Percentiles rank a stretch among this genome's conserved stretches.
Evolutionary conservation across 2,797 vertebrate genomes (phyloP).

Genomic region (Sebastes itinus): DNA sequence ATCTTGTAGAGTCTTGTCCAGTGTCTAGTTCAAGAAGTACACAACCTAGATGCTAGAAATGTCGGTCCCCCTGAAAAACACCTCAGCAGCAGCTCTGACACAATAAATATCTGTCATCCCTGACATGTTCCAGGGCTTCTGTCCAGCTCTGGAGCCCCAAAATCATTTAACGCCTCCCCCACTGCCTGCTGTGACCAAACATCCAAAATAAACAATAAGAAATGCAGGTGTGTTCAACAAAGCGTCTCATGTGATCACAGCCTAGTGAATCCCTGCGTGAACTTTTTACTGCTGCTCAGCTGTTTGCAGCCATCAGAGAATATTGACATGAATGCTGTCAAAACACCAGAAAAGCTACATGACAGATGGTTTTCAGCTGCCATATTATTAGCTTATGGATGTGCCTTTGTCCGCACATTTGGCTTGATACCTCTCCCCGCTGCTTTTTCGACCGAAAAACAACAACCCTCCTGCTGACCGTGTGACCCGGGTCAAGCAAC

Average conservation of each 20-base stretch:
- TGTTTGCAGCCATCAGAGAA: slow-evolving; percentile 14
- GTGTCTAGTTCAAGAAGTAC: background rate
- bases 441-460: slow-evolving; percentile 35
- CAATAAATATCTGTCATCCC: slow-evolving; percentile 20
- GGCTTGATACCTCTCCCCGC: slow-evolving; percentile 19
- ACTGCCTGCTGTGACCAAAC: slow-evolving; percentile 31
- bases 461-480: slow-evolving; percentile 43
- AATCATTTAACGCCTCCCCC: slow-evolving; percentile 26
- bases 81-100: background rate
- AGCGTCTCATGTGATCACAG: slow-evolving; percentile 27
- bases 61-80: background rate
- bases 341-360: slow-evolving; percentile 15
- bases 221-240: slow-evolving; percentile 57
- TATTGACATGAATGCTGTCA: slow-evolving; percentile 34
- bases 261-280: slow-evolving; percentile 23
- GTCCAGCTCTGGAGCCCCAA: slow-evolving; percentile 20
- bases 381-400: slow-evolving; percentile 21
- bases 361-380: slow-evolving; percentile 55
- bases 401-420: slow-evolving; percentile 46
- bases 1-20: background rate
- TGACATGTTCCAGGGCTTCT: slow-evolving; percentile 20
- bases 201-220: slow-evolving; percentile 47
- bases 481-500: slow-evolving; percentile 58
- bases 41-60: too few species aligned
- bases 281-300: slow-evolving; percentile 21